phyloP scores from a whole-genome alignment of 1,140 invertebrate genomes.

The Linepithema humile region DNA sequence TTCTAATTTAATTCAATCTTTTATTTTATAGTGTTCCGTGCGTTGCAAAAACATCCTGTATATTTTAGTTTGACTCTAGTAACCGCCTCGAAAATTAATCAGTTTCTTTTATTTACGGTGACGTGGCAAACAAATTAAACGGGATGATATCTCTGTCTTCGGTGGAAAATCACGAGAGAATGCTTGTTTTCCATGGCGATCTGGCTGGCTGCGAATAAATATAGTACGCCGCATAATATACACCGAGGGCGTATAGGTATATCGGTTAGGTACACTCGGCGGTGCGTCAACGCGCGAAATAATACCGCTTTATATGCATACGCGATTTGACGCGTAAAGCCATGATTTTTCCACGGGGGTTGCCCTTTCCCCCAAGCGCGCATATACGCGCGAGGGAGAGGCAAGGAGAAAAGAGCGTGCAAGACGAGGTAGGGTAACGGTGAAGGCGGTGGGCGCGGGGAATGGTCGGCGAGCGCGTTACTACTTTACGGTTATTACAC shows the following conservation, averaged over 20 bases:
- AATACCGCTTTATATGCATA: constrained; percentile 82
- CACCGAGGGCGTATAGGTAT: constrained; percentile 46
- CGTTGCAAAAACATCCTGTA: no score
- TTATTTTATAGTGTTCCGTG: no score
- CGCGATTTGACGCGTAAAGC: constrained; percentile 81
- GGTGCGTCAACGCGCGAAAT: constrained; percentile 76
- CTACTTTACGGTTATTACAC: constrained; percentile 80
- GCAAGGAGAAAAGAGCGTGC: constrained; percentile 3
- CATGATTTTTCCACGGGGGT: constrained; percentile 80
- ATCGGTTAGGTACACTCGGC: constrained; percentile 61
- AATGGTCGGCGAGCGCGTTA: constrained; percentile 62
- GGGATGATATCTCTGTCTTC: not conserved
- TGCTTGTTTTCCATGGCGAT: constrained; percentile 23
- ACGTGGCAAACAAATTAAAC: not conserved
- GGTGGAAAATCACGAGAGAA: constrained; percentile 28
- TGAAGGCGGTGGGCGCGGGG: constrained; percentile 48
- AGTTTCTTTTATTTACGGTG: no score
- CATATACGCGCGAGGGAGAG: constrained; percentile 27
- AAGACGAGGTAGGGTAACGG: not conserved
- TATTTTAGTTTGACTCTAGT: no score
- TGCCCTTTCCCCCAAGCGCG: constrained; percentile 47
- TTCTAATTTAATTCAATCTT: no score
- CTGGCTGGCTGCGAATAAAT: constrained; percentile 42
- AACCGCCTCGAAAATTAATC: no score
- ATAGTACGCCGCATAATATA: constrained; percentile 50